A percentile compares a stretch with the other conserved stretches of the same genome.
These are phyloP conservation scores for Carduelis carduelis DNA, from an alignment of 2,797 vertebrate species.

Conservation along the genomic window DNA sequence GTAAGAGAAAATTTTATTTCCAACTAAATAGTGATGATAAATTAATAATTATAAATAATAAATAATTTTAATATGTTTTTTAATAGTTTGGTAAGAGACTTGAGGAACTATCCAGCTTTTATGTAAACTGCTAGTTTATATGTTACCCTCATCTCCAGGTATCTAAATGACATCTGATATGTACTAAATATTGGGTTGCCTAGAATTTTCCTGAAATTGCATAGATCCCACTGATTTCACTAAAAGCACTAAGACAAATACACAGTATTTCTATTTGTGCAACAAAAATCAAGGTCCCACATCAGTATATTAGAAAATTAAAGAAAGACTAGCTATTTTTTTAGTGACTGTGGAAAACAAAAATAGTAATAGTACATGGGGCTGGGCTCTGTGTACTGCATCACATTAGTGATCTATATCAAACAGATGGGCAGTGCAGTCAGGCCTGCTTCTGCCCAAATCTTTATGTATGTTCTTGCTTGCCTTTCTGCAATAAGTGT, in stretches of 20 bases:
- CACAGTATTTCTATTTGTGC: not conserved
- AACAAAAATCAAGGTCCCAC: not conserved
- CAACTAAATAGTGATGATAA: not conserved
- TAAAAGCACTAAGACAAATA: not conserved
- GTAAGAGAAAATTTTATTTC: not conserved
- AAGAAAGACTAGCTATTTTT: not conserved
- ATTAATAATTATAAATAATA: not conserved
- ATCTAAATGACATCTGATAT: not conserved
- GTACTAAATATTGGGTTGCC: not conserved
- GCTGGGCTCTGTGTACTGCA: not conserved
- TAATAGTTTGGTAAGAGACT: not conserved
- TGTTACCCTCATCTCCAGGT: not conserved
- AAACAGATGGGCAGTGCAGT: not conserved
- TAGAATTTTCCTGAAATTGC: not conserved
- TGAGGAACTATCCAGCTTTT: not conserved
- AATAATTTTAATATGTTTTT: not conserved
- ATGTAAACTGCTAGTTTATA: not conserved
- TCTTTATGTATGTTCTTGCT: not conserved
- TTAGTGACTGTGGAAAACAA: not conserved
- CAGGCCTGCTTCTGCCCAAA: not conserved
- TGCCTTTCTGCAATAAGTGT: not conserved
- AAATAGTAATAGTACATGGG: not conserved
- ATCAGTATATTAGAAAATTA: not conserved
- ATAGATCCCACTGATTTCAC: not conserved
- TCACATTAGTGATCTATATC: not conserved